A percentile compares a stretch with the other conserved stretches of the same genome.
Conservation (phyloP, 2,888 invertebrate genomes). For the Hyposoter didymator region DNA sequence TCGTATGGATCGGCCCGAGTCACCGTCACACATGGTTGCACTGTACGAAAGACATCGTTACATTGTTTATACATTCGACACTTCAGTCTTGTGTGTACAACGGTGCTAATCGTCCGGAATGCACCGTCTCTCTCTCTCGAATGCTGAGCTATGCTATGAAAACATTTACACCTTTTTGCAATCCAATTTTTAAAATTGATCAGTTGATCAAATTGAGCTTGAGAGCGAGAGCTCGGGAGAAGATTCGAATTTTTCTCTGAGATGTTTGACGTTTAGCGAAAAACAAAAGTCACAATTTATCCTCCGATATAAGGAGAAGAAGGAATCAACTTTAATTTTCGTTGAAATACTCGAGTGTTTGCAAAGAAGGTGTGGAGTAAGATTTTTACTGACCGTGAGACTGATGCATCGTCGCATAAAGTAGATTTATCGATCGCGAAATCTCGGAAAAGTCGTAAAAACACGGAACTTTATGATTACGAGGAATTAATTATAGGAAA, state of each 20-base stretch:
- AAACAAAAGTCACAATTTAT: neutral
- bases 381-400: neutral
- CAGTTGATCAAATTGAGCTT: neutral
- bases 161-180: neutral
- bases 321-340: neutral
- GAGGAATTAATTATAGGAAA: neutral
- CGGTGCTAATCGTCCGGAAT: neutral
- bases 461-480: neutral
- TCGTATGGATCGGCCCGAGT: conserved; percentile 36
- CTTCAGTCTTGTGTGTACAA: neutral
- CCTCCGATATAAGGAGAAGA: neutral
- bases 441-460: neutral
- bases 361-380: neutral
- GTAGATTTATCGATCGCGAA: neutral
- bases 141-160: neutral
- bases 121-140: neutral
- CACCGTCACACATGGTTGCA: conserved; percentile 69
- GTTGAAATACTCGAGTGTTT: neutral
- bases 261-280: neutral
- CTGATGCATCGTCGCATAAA: neutral
- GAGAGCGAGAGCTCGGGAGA: neutral
- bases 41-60: conserved; percentile 69
- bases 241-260: neutral
- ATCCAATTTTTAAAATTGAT: neutral
- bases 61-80: neutral